Evolutionary conservation across 2,888 invertebrate species (phyloP), one percentile per base, ranked within the genome.

Genomic region (Melikaiella ostensackeni): DNA sequence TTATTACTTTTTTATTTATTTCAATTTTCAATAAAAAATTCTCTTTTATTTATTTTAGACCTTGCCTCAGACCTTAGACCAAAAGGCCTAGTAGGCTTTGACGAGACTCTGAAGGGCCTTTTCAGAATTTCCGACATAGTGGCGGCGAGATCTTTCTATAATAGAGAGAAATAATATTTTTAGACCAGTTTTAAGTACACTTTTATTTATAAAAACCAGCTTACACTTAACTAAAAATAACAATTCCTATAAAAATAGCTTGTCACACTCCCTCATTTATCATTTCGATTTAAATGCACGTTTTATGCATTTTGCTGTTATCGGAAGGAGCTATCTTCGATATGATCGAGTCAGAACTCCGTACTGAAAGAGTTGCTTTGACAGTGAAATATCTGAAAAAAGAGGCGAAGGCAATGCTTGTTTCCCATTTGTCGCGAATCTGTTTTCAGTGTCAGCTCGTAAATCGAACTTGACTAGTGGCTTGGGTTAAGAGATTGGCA

Each of bases 401-500:
- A 38, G 13, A 42, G 38, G 30, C 1, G 24, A 46, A 66, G 46
- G 38, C 24, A 66, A 46, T 42, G n/a, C 63, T 24, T 70, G 46
- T 46, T 46, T 70, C 30, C 70, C 19, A 70, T 42, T 50, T 50
- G 66, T 66, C 66, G 30, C 30, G 63, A 63, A 63, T 63, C 63
- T 63, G 63, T 63, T 63, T 62, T 63, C 63, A 38, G 35, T 63
- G 63, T 63, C 63, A 63, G 33, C 63, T 63, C 63, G 33, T 63
- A 63, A 63, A 63, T 63, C 21, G 63, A 63, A 35, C 21, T 9
- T 16, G 63, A 63, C 63, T 35, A 21, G 33, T 33, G 6, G 50
- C 11, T 30, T 27, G 46, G 30, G n/a, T 70, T 70, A 50, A 50
- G 50, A 70, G 50, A 50, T 50, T 50, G 50, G 50, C 30, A 64